These are phyloP conservation scores for Tarsius wallacei DNA, from an alignment of 2,797 vertebrate species.

Conservation along the genomic window DNA sequence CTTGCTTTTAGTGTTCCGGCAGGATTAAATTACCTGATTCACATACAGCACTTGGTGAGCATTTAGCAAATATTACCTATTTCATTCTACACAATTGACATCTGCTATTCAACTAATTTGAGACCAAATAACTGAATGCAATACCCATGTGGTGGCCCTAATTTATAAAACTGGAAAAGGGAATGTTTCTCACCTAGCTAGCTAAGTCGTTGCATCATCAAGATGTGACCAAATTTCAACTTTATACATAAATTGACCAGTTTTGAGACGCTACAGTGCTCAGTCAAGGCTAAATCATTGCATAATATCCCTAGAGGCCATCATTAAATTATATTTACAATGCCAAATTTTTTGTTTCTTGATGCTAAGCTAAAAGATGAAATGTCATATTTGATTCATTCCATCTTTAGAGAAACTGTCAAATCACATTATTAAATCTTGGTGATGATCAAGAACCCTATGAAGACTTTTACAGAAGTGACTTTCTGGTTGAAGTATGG, in stretches of 20 bases:
- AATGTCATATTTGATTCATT: conserved; percentile 3
- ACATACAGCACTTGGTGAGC: not conserved
- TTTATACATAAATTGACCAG: not conserved
- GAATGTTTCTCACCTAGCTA: not conserved
- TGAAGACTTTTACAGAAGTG: not conserved
- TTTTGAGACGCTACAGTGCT: not conserved
- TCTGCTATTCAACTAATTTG: not conserved
- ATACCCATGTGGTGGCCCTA: not conserved
- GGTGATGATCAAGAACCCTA: not conserved
- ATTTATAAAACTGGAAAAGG: not conserved
- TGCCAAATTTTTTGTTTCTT: not conserved
- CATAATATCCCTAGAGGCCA: not conserved
- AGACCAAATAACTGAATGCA: not conserved
- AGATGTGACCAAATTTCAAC: not conserved
- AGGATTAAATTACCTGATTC: not conserved
- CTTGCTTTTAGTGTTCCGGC: not conserved
- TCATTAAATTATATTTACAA: not conserved
- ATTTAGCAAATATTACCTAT: not conserved
- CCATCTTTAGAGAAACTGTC: not conserved
- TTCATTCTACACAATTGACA: not conserved
- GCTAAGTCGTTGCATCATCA: not conserved
- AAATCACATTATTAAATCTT: not conserved
- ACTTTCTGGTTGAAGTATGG: not conserved
- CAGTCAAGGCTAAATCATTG: not conserved
- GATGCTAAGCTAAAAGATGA: not conserved